phyloP scores from a whole-genome alignment of 1,140 invertebrate species.

The Cydia fagiglandana region DNA sequence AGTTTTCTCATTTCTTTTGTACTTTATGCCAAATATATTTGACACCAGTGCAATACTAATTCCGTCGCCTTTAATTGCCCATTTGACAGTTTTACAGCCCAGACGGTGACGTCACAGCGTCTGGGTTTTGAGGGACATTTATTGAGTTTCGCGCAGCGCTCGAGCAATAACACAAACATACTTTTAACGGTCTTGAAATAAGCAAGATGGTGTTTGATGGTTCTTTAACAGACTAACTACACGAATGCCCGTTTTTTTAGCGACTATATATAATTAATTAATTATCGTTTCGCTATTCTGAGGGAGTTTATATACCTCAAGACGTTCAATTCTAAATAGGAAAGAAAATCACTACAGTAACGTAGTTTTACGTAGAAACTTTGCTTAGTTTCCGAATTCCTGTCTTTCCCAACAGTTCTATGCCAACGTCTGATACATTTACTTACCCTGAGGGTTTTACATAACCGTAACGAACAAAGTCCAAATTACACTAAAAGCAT shows the following conservation, averaged over 20 bases:
- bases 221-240: too few species aligned
- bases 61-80: background rate
- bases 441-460: too few species aligned
- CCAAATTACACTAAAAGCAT: conserved; percentile 7
- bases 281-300: too few species aligned
- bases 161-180: background rate
- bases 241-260: too few species aligned
- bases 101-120: conserved; percentile 10
- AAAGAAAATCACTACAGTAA: too few species aligned
- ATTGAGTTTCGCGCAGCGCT: background rate
- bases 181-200: background rate
- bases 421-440: too few species aligned
- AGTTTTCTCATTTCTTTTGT: background rate
- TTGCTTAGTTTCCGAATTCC: too few species aligned
- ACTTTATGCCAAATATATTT: background rate
- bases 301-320: too few species aligned
- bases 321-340: too few species aligned
- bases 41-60: background rate
- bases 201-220: too few species aligned
- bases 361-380: too few species aligned
- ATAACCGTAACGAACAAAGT: background rate
- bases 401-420: background rate
- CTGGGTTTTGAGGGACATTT: conserved; percentile 17
- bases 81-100: conserved; percentile 17
- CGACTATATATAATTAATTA: too few species aligned